Evolutionary conservation across 1,140 invertebrate species (phyloP).

Genomic region (Drosophila subpulchrella): DNA sequence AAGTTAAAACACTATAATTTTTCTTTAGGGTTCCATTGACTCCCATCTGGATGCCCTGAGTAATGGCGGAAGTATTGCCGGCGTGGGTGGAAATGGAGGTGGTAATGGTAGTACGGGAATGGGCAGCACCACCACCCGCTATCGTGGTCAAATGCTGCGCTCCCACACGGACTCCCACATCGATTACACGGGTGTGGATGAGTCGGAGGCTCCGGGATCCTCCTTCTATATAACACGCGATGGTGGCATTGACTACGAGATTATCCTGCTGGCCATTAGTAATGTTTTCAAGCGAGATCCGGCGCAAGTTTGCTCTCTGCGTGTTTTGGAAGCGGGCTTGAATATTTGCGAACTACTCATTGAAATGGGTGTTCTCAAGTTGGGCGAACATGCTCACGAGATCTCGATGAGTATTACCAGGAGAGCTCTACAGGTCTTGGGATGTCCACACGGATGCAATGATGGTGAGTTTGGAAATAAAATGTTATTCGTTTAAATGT

Average conservation of each 20-base stretch:
- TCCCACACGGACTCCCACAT: constrained; percentile 98
- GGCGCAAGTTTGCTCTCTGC: constrained; percentile 88
- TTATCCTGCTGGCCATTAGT: constrained; percentile 95
- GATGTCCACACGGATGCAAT: constrained; percentile 95
- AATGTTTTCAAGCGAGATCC: constrained; percentile 91
- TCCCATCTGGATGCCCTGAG: constrained; percentile 91
- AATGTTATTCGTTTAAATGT: no score
- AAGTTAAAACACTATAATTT: background rate
- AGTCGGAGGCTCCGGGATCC: constrained; percentile 95
- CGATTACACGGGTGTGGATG: constrained; percentile 91
- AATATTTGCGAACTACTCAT: constrained; percentile 95
- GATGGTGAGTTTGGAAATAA: constrained; percentile 57
- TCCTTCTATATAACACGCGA: constrained; percentile 96
- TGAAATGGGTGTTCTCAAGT: constrained; percentile 93
- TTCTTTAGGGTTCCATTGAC: constrained; percentile 89
- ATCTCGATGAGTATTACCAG: constrained; percentile 86
- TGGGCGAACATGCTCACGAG: constrained; percentile 85
- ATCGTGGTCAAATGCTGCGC: constrained; percentile 87
- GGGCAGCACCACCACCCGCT: constrained; percentile 57
- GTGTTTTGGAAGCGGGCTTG: constrained; percentile 95
- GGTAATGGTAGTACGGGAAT: constrained; percentile 67
- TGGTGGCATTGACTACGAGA: constrained; percentile 95
- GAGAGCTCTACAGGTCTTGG: constrained; percentile 93
- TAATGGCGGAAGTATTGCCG: constrained; percentile 85
- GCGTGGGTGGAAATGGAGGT: constrained; percentile 62